These are phyloP conservation scores for Melipona beecheii DNA, from an alignment of 2,888 invertebrate genomes.

Conservation along the genomic window DNA sequence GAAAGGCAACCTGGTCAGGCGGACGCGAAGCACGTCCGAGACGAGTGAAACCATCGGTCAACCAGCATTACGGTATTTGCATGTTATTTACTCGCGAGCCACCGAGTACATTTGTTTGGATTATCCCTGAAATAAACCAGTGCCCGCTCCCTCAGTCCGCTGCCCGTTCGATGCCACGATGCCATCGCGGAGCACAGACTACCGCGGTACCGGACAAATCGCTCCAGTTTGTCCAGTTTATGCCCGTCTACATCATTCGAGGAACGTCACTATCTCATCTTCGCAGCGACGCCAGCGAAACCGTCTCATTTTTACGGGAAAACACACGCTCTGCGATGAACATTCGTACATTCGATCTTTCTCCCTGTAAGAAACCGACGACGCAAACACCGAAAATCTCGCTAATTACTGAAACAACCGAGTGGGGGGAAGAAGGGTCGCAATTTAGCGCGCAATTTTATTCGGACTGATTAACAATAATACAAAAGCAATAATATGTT, in stretches of 20 bases:
- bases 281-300: constrained; percentile 19
- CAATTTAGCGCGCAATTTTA: constrained; percentile 5
- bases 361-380: neutral
- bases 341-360: neutral
- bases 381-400: neutral
- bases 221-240: constrained; percentile 77
- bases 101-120: constrained; percentile 84
- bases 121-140: constrained; percentile 84
- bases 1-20: neutral
- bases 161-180: constrained; percentile 67
- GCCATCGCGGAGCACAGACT: constrained; percentile 68
- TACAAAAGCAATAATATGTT: constrained; percentile 45
- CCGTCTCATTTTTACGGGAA: constrained; percentile 23
- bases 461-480: constrained; percentile 35
- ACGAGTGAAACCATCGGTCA: constrained; percentile 83
- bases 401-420: neutral
- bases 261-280: constrained; percentile 69
- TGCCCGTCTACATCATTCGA: constrained; percentile 77
- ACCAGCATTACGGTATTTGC: constrained; percentile 84
- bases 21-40: constrained; percentile 76
- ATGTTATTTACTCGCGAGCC: constrained; percentile 84
- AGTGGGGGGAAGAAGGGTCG: no score
- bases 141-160: constrained; percentile 69
- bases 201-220: constrained; percentile 81
- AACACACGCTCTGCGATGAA: neutral